These are phyloP conservation scores for Chiloscyllium plagiosum DNA, from an alignment of 2,113 vertebrate species.

Conservation along the genomic window DNA sequence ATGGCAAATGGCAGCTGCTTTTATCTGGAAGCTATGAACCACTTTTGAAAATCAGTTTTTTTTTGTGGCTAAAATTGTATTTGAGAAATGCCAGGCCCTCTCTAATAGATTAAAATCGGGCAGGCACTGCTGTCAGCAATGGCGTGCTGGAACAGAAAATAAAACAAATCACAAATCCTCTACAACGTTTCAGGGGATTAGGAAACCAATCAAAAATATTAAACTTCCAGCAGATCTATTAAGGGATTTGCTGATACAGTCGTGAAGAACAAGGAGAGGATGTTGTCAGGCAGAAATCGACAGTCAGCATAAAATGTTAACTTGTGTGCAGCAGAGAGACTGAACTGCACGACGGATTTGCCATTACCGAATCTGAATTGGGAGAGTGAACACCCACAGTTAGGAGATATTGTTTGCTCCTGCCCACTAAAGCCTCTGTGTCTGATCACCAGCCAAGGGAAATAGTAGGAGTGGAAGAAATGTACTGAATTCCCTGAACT, in stretches of 20 bases:
- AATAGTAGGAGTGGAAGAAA: not conserved
- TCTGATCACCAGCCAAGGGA: not conserved
- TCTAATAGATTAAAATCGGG: slow-evolving; percentile 8
- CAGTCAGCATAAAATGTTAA: not conserved
- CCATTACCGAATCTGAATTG: not conserved
- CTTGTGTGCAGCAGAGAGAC: not conserved
- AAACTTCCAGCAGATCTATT: slow-evolving; percentile 20
- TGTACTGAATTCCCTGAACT: not conserved
- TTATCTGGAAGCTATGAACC: not conserved
- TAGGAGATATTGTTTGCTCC: not conserved
- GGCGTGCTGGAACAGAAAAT: not conserved
- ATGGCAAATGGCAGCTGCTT: not conserved
- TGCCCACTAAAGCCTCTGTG: not conserved
- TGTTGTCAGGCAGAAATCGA: not conserved
- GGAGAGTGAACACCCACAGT: not conserved
- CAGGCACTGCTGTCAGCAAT: not conserved
- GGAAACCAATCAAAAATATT: slow-evolving; percentile 37
- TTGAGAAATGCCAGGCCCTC: slow-evolving; percentile 20
- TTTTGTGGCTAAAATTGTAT: slow-evolving; percentile 21
- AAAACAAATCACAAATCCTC: slow-evolving; percentile 10
- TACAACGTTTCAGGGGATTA: slow-evolving; percentile 27
- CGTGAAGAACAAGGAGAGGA: not conserved
- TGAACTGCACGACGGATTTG: not conserved
- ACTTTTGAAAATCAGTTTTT: slow-evolving; percentile 7
- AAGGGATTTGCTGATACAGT: not conserved